Base-by-base conservation (phyloP, 2,797 vertebrate species). In the Menidia menidia region DNA sequence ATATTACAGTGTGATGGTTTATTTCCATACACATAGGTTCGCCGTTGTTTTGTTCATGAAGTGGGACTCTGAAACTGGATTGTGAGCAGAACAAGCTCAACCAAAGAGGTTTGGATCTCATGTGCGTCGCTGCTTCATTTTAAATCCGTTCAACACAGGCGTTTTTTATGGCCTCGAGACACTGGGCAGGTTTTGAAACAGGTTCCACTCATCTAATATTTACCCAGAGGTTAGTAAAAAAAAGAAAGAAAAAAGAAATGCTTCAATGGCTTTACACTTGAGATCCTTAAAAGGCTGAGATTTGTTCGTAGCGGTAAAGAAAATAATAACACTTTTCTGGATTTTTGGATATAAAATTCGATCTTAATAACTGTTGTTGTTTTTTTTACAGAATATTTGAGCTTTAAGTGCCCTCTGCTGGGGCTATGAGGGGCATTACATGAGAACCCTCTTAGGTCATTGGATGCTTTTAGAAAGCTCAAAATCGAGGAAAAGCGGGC, bases 331-430 rank as follows among this genome's bases (percentile, higher is more conserved):
- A 4, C 4, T 54, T 35, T 30, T 50, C 19, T 31, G 63, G 32
- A 75, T 19, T 58, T 60, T 5, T 39, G 9, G 5, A 39, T 39
- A 39, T 9, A 39, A 6, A 39, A 25, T 25, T 1, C 1, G 25
- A 25, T 25, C 25, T 25, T 25, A 2, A 1, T 25, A 25, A 25
- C 25, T 25, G 25, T 25, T 25, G 25, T 25, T 25, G 1, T 25
- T 25, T 25, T 25, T 39, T 39, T 15, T 15, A 8, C 8, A 8
- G 19, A 32, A 59, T 73, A 54, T 14, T 19, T 73, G 64, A 77
- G 70, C 69, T 57, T 51, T 33, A 55, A 59, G 70, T 16, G 84
- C 86, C 87, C 83, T 79, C 91, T 89, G 31, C 61, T 79, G 91
- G 84, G 35, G 6, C 0, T 0, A 8, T 0, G 25, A 2, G 31